Conservation (phyloP, 2,888 invertebrate species). For the Zele albiditarsus region DNA sequence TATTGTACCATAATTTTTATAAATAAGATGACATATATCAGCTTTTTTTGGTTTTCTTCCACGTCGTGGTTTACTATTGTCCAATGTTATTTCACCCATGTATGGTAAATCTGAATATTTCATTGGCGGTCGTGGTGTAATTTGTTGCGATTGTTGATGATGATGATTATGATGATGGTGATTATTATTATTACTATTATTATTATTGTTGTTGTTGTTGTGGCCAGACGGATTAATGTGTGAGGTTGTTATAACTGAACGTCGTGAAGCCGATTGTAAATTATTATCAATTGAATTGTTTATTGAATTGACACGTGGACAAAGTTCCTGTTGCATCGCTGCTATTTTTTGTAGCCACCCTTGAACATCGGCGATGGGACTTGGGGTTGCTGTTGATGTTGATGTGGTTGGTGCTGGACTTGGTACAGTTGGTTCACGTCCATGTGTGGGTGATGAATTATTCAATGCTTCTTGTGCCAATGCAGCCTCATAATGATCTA, state of each 20-base stretch:
- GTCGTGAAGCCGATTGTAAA: constrained; percentile 49
- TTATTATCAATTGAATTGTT: constrained; percentile 33
- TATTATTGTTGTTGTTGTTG: constrained; percentile 25
- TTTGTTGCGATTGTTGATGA: constrained; percentile 55
- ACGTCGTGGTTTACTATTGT: constrained; percentile 88
- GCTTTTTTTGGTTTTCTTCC: constrained; percentile 94
- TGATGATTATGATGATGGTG: constrained; percentile 48
- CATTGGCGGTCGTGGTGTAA: constrained; percentile 71
- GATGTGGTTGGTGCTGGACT: constrained; percentile 70
- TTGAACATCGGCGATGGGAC: constrained; percentile 69
- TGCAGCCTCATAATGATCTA: constrained; percentile 86
- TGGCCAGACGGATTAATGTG: constrained; percentile 48
- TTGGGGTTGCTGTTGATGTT: constrained; percentile 58
- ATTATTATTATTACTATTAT: constrained; percentile 35
- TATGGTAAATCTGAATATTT: constrained; percentile 90
- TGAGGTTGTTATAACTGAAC: constrained; percentile 68
- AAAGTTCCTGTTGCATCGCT: constrained; percentile 79
- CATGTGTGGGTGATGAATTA: constrained; percentile 56
- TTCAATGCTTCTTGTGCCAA: constrained; percentile 75
- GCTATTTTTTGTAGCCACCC: constrained; percentile 85
- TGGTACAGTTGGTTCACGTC: constrained; percentile 59
- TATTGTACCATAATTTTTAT: constrained; percentile 92
- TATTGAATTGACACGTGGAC: constrained; percentile 49
- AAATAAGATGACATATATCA: constrained; percentile 92
- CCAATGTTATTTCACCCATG: constrained; percentile 93